A percentile compares a stretch with the other conserved stretches of the same genome.
These are phyloP conservation scores for Nemurella pictetii DNA, from an alignment of 2,888 invertebrate species.

Conservation along the genomic window DNA sequence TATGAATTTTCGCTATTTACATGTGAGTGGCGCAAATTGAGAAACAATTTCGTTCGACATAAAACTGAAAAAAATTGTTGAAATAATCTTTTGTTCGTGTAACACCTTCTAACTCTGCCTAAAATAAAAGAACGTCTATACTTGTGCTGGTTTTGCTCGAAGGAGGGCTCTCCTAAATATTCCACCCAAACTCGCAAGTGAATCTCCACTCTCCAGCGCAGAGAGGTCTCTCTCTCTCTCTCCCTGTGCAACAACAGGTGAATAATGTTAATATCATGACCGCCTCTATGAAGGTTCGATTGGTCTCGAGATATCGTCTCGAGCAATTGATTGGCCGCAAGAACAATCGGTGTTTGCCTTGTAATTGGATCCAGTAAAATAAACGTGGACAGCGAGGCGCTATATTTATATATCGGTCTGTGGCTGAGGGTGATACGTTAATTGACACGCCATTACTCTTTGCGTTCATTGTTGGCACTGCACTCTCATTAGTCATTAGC, in stretches of 20 bases:
- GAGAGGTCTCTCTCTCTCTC: not conserved
- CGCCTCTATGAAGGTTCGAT: constrained; percentile 6
- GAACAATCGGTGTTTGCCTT: constrained; percentile 28
- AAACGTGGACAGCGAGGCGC: not conserved
- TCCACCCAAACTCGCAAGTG: not conserved
- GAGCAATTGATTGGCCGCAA: constrained; percentile 21
- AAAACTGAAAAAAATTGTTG: not conserved
- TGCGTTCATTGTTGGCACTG: not conserved
- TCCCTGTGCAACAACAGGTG: not conserved
- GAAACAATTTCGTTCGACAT: not conserved
- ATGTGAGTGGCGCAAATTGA: not conserved
- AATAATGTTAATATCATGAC: constrained; percentile 28
- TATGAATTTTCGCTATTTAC: not conserved
- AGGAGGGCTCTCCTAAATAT: not conserved
- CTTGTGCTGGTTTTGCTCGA: not conserved
- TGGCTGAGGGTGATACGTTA: constrained; percentile 16
- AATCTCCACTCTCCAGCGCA: not conserved
- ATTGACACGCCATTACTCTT: constrained; percentile 27
- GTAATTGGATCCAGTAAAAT: constrained; percentile 31
- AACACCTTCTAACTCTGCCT: too few species aligned
- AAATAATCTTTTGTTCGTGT: too few species aligned
- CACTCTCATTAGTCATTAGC: not conserved
- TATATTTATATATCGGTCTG: constrained; percentile 4
- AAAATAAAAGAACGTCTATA: not conserved
- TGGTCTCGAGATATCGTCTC: not conserved